Conservation (phyloP, 2,888 invertebrate species). For the Autographa pulchrina region DNA sequence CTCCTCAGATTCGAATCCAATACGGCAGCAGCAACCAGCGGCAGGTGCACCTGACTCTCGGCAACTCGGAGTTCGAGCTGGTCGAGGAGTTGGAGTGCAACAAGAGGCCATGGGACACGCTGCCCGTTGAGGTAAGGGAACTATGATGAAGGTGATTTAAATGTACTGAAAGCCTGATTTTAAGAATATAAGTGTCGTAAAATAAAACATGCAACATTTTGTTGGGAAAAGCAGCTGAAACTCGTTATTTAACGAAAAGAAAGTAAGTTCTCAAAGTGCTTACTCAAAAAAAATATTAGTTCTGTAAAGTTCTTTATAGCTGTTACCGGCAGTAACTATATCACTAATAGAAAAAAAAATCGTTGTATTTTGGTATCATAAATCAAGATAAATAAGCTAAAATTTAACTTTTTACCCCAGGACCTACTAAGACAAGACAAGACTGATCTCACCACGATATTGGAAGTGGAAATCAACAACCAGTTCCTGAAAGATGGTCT, state of each 20-base stretch:
- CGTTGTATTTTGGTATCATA: no score
- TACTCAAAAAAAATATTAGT: no score
- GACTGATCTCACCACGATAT: slow-evolving; percentile 91
- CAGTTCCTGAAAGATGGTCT: slow-evolving; percentile 92
- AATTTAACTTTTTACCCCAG: slow-evolving; percentile 60
- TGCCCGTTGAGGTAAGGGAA: slow-evolving; percentile 90
- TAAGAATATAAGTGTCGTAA: no score
- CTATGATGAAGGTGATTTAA: neutral
- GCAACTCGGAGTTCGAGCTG: slow-evolving; percentile 91
- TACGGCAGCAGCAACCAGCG: slow-evolving; percentile 86
- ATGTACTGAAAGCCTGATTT: no score
- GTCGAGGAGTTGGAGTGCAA: slow-evolving; percentile 92
- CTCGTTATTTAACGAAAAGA: no score
- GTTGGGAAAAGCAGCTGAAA: no score
- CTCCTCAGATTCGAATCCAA: slow-evolving; percentile 87
- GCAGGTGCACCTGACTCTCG: slow-evolving; percentile 90
- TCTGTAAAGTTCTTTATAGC: no score
- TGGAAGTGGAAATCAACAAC: slow-evolving; percentile 93
- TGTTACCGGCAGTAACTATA: no score
- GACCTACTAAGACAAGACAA: slow-evolving; percentile 88
- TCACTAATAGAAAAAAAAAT: no score
- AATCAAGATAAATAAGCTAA: no score
- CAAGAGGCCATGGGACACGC: slow-evolving; percentile 91
- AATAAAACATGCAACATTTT: no score
- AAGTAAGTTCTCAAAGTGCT: no score